Evolutionary conservation across 2,888 invertebrate species (phyloP).

Genomic region (Volucella inanis): DNA sequence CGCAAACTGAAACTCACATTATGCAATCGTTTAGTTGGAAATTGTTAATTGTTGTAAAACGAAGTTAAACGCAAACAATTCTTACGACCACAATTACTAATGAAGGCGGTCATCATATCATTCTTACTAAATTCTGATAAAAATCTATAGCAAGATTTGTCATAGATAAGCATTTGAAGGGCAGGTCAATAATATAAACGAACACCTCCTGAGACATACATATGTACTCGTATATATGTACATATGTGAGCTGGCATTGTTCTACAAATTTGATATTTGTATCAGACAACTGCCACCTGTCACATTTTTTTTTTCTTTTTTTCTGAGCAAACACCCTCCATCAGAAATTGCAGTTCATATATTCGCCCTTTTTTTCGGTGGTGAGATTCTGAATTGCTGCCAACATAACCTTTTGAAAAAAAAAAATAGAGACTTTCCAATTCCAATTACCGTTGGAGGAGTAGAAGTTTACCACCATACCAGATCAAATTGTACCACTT

Average conservation of each 20-base stretch:
- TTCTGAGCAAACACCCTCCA: not conserved
- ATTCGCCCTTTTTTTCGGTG: conserved; percentile 18
- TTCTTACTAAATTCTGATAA: not conserved
- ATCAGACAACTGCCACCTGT: conserved; percentile 19
- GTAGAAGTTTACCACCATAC: not conserved
- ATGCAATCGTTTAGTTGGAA: not conserved
- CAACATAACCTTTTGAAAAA: conserved; percentile 16
- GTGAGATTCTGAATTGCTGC: conserved; percentile 11
- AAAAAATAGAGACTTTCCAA: not conserved
- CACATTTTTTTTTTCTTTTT: not conserved
- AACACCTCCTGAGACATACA: too few relatives aligned
- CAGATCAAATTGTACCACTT: not conserved
- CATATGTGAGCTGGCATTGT: too few relatives aligned
- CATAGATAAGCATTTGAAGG: conserved; percentile 1
- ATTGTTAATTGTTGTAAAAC: too few relatives aligned
- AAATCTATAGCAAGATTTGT: not conserved
- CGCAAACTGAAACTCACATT: not conserved
- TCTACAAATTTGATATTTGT: not conserved
- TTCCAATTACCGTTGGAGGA: conserved; percentile 32
- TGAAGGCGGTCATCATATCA: not conserved
- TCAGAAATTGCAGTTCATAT: not conserved
- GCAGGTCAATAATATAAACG: not conserved
- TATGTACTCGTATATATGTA: too few relatives aligned
- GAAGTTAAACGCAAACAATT: too few relatives aligned
- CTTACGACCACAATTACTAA: not conserved